Conservation (phyloP, 2,797 vertebrate species). For the Glyptemys insculpta region DNA sequence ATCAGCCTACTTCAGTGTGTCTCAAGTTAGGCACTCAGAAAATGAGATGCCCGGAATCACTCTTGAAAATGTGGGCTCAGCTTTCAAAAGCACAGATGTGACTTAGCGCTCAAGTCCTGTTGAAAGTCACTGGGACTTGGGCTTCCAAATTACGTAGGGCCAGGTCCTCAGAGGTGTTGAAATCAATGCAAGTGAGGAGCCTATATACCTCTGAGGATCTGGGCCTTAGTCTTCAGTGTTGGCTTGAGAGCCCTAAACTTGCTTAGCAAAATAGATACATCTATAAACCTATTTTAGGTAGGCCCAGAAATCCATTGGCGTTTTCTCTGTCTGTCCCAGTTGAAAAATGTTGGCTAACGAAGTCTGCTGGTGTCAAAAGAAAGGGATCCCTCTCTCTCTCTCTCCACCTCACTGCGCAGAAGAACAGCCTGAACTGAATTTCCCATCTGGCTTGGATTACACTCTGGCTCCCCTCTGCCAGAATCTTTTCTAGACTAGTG, state of each 20-base stretch:
- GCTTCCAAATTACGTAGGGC: background rate
- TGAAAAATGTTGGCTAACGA: background rate
- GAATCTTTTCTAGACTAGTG: background rate
- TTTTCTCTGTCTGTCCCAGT: background rate
- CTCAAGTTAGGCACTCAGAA: background rate
- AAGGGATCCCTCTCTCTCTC: background rate
- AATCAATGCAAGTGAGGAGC: background rate
- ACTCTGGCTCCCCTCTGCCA: background rate
- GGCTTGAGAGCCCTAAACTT: background rate
- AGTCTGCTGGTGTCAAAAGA: background rate
- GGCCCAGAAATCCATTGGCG: background rate
- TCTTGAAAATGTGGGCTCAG: background rate
- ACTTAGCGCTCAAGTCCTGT: background rate
- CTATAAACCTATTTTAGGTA: background rate
- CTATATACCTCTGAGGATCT: background rate
- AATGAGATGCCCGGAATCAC: background rate
- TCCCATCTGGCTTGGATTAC: background rate
- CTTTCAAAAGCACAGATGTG: background rate
- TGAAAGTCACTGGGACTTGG: rapidly evolving
- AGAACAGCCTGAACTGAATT: background rate
- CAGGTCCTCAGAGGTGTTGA: background rate
- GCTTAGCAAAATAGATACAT: background rate
- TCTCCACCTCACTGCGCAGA: background rate
- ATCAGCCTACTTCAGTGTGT: background rate
- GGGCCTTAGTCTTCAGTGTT: background rate